Evolutionary conservation across 2,888 invertebrate species (phyloP).

Genomic region (Ectemnius continuus): DNA sequence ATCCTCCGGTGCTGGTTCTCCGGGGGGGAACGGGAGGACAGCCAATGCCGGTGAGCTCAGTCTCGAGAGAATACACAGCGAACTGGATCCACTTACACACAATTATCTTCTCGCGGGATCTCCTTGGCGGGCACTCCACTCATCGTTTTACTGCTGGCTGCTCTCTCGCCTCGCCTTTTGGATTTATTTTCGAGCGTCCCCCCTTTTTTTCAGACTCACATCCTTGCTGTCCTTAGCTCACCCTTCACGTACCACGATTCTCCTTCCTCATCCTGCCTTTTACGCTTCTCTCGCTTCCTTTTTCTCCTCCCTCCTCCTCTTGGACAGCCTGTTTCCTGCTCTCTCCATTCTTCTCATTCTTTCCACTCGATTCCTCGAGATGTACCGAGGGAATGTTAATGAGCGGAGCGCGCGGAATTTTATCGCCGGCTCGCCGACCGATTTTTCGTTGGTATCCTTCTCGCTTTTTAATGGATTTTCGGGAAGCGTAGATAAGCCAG

Average conservation of each 20-base stretch:
- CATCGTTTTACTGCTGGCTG: conserved; percentile 69
- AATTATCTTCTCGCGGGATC: conserved; percentile 72
- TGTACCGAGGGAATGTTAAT: conserved; percentile 1
- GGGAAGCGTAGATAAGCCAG: conserved; percentile 34
- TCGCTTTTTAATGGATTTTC: conserved; percentile 12
- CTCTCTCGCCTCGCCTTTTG: conserved; percentile 51
- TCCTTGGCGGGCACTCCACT: conserved; percentile 63
- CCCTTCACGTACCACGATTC: neutral
- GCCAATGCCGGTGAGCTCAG: conserved; percentile 23
- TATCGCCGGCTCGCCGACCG: neutral
- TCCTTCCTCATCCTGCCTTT: conserved; percentile 38
- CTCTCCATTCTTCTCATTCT: conserved; percentile 4
- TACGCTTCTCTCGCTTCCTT: conserved; percentile 24
- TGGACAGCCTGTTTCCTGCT: conserved; percentile 10
- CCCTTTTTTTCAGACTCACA: conserved; percentile 38
- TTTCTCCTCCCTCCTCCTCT: conserved; percentile 11
- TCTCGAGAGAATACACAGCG: conserved; percentile 30
- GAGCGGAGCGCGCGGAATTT: neutral
- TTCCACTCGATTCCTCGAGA: conserved; percentile 16
- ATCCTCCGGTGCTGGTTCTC: conserved; percentile 37
- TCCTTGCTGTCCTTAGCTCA: conserved; percentile 20
- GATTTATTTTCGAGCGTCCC: conserved; percentile 1
- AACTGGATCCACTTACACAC: conserved; percentile 68
- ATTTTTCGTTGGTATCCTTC: neutral
- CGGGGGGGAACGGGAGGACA: conserved; percentile 30